Evolutionary conservation across 2,797 vertebrate genomes (phyloP).

Genomic region (Australoheros facetus): DNA sequence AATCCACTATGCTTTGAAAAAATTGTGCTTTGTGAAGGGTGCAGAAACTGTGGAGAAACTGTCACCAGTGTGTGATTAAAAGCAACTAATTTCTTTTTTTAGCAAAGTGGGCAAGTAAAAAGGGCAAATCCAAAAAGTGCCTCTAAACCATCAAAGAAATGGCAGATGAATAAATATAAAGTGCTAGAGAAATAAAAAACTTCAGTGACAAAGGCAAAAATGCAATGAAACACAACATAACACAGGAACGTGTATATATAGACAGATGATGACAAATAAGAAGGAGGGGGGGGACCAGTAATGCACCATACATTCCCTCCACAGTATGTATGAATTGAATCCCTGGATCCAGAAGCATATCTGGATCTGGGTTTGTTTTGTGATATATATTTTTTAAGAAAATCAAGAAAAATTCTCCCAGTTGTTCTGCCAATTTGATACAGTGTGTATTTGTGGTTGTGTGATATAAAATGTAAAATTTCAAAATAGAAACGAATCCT

Average conservation of each 20-base stretch:
- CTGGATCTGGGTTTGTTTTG: too few species aligned
- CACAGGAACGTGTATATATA: neutral
- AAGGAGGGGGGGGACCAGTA: neutral
- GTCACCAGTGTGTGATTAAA: neutral
- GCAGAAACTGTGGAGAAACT: neutral
- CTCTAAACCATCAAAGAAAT: neutral
- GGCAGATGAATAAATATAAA: neutral
- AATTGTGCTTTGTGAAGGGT: neutral
- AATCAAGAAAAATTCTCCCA: too few species aligned
- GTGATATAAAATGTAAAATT: too few species aligned
- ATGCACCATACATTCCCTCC: neutral
- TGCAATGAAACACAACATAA: neutral
- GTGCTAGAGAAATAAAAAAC: too few species aligned
- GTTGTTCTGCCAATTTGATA: too few species aligned
- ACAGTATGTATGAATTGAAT: neutral
- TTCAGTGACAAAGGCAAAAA: too few species aligned
- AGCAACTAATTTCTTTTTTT: neutral
- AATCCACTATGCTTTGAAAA: conserved; percentile 8
- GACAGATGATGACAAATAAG: neutral
- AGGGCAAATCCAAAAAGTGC: neutral
- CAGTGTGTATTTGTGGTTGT: too few species aligned
- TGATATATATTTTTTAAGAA: too few species aligned
- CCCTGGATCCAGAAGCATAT: too few species aligned
- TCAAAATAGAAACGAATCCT: too few species aligned
- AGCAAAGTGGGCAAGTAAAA: neutral